A percentile compares a stretch with the other conserved stretches of the same genome.
Conservation (phyloP, 2,113 vertebrate species). For the Columba livia region DNA sequence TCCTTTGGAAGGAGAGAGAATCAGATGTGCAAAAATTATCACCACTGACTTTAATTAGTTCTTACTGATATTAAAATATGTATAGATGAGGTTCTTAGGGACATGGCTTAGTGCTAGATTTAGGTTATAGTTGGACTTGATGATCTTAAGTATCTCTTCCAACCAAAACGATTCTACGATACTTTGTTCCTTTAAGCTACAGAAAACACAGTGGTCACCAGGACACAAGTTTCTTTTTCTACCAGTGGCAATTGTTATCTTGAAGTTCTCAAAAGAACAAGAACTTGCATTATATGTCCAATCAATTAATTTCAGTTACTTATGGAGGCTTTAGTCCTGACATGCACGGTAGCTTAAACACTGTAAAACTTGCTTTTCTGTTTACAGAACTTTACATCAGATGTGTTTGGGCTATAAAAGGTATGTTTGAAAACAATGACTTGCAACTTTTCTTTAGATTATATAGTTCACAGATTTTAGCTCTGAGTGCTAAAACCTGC, state of each 20-base stretch:
- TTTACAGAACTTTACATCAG: neutral
- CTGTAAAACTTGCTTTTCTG: neutral
- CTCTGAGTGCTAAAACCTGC: neutral
- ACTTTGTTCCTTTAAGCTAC: neutral
- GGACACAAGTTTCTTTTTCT: neutral
- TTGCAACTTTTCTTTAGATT: neutral
- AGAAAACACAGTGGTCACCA: neutral
- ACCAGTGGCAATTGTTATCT: neutral
- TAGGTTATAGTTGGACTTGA: too few species aligned
- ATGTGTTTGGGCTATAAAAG: neutral
- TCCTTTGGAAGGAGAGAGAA: neutral
- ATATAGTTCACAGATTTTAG: neutral
- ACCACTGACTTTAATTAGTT: neutral
- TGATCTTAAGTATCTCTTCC: too few species aligned
- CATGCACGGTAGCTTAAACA: neutral
- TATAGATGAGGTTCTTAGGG: too few species aligned
- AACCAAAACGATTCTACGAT: neutral
- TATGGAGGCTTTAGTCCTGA: neutral
- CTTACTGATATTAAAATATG: neutral
- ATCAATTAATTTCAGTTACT: neutral
- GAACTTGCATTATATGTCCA: neutral
- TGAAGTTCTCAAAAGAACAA: neutral
- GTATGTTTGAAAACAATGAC: neutral
- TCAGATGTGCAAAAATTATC: neutral
- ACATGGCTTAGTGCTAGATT: too few species aligned